Evolutionary conservation across 2,113 vertebrate species (phyloP).

Genomic region (Ceyx margarethae): DNA sequence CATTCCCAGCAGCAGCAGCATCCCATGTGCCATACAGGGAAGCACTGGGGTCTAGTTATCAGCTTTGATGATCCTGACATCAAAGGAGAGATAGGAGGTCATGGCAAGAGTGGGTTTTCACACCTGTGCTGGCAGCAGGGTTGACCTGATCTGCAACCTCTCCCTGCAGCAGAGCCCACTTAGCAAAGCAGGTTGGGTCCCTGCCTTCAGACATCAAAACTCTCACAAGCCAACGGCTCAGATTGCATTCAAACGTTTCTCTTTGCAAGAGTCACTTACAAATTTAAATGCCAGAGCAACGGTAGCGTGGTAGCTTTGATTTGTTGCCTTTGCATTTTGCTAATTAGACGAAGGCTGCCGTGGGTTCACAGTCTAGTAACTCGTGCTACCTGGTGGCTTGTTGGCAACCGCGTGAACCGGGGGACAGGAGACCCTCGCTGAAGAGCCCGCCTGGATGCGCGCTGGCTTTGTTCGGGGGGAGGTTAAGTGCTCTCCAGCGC

Average conservation of each 20-base stretch:
- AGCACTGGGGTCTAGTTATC: neutral
- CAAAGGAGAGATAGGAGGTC: neutral
- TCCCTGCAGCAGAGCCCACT: neutral
- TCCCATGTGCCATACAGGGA: neutral
- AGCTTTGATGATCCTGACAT: neutral
- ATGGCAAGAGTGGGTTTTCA: neutral
- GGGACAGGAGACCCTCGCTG: neutral
- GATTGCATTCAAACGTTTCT: neutral
- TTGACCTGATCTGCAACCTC: neutral
- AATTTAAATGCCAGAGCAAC: neutral
- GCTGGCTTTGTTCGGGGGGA: neutral
- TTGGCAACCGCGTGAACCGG: neutral
- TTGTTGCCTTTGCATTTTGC: neutral
- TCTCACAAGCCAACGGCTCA: neutral
- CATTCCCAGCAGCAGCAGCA: neutral
- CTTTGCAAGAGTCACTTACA: neutral
- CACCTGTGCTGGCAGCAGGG: neutral
- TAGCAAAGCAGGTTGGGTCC: neutral
- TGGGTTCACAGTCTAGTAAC: neutral
- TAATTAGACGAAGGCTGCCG: neutral
- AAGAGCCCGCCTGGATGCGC: neutral
- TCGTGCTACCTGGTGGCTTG: neutral
- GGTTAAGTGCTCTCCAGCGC: conserved; percentile 31
- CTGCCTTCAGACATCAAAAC: neutral
- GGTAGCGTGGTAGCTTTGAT: neutral